Conservation (phyloP, 2,113 vertebrate genomes). For the Corythornis vintsioides region DNA sequence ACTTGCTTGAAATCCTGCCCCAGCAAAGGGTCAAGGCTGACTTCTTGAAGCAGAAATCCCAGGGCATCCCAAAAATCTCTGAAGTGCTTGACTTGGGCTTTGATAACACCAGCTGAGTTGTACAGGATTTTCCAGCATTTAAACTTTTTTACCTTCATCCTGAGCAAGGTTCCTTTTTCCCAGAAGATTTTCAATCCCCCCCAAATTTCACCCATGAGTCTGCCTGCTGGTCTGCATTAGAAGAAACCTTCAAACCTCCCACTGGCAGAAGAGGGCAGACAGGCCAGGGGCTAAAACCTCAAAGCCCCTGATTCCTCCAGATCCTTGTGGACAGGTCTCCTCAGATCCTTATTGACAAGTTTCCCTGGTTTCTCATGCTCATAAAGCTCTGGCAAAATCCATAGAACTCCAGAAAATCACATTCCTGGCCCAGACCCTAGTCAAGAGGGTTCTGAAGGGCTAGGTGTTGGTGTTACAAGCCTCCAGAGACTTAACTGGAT, state of each 20-base stretch:
- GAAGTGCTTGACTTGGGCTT: neutral
- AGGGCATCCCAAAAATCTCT: neutral
- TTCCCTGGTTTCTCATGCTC: neutral
- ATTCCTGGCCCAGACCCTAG: neutral
- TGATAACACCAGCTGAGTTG: neutral
- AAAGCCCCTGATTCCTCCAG: neutral
- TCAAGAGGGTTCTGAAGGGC: neutral
- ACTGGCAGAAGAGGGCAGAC: neutral
- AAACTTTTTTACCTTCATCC: neutral
- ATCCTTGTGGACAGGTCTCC: neutral
- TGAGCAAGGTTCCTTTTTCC: neutral
- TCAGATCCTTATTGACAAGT: neutral
- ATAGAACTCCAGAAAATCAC: neutral
- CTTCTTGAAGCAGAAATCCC: neutral
- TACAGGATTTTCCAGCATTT: neutral
- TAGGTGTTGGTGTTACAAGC: neutral
- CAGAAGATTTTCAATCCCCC: neutral
- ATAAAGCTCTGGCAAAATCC: neutral
- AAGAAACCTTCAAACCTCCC: neutral
- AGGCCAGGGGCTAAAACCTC: neutral
- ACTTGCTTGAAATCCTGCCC: neutral
- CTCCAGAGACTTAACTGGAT: accelerated
- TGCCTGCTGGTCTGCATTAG: neutral
- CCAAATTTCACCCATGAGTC: neutral
- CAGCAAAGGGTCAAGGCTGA: neutral